These are phyloP conservation scores for Ctenicera cuprea DNA, from an alignment of 2,888 invertebrate genomes.

Conservation along the genomic window DNA sequence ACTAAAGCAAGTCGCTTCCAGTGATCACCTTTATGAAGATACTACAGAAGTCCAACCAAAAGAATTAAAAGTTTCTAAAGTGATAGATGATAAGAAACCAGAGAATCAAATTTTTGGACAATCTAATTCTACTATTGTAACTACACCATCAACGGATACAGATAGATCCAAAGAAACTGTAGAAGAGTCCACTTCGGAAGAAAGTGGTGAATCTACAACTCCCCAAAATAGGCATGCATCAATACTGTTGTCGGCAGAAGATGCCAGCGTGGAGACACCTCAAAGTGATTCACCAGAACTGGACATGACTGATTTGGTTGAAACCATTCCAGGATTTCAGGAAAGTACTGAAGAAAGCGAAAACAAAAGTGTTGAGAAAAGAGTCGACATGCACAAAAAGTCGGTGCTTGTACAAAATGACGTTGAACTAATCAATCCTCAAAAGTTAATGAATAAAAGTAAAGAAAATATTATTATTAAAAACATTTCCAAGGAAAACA, in stretches of 20 bases:
- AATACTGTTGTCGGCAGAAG: conserved; percentile 63
- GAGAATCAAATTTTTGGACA: not conserved
- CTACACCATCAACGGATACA: not conserved
- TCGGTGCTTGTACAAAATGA: conserved; percentile 40
- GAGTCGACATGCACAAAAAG: conserved; percentile 40
- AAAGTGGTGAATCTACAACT: conserved; percentile 67
- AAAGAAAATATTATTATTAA: conserved; percentile 24
- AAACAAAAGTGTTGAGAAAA: conserved; percentile 71
- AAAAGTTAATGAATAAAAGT: conserved; percentile 21
- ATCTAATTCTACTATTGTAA: not conserved
- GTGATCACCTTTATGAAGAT: conserved; percentile 48
- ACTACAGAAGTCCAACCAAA: not conserved
- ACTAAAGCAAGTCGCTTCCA: conserved; percentile 61
- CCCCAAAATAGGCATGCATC: conserved; percentile 59
- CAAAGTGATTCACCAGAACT: conserved; percentile 40
- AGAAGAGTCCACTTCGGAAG: conserved; percentile 62
- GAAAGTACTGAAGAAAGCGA: conserved; percentile 52
- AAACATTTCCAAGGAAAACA: conserved; percentile 8
- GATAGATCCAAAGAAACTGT: conserved; percentile 61
- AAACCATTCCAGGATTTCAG: conserved; percentile 61
- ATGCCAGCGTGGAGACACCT: conserved; percentile 65
- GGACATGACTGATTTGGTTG: conserved; percentile 62
- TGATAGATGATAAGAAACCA: not conserved
- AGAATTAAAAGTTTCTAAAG: not conserved
- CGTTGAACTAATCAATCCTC: conserved; percentile 64